Evolutionary conservation across 2,113 vertebrate species (phyloP), one percentile per base, ranked within the genome.

Genomic region (Formicarius rufipectus): DNA sequence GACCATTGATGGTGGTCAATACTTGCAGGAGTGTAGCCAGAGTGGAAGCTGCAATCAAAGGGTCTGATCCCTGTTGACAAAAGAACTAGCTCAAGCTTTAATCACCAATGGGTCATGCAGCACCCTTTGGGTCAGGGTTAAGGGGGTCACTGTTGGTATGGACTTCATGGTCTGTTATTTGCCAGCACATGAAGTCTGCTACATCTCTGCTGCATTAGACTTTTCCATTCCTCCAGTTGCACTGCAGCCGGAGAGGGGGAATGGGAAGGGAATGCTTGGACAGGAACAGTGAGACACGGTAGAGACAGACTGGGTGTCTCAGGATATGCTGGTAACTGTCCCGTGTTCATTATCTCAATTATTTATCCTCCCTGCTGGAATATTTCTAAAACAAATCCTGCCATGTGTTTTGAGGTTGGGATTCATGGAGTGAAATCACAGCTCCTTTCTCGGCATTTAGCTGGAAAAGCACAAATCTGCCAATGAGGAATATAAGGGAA

Each of bases 331-430:
- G 90, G 78, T 82, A 86, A 63, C 82, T 27, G 90, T 40, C 78
- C 93, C 30, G 2, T 56, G 82, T 44, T 93, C 83, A 17, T 94
- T 94, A 94, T 95, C 95, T 93, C 92, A 77, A 83, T 96, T 91
- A 93, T 93, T 94, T 95, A 93, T 90, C 76, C 88, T 94, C 93
- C 85, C 88, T 93, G 72, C 88, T 96, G 93, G 92, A 97, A 37
- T 64, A 37, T 69, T 94, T 96, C 96, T 95, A 30, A 96, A 93
- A 86, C 93, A 96, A 95, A 96, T 94, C 68, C 79, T 55, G 64
- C 93, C 96, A 96, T 94, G 95, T 96, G 95, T 96, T 97, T 95
- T 92, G 95, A 96, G 93, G 92, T 78, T 96, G 90, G 85, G 64
- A 94, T 96, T 96, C 72, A 22, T 0, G 25, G 78, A 75, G 40